A percentile compares a stretch with the other conserved stretches of the same genome.
Evolutionary conservation across 1,140 invertebrate species (phyloP).

Genomic region (Pararge aegeria): DNA sequence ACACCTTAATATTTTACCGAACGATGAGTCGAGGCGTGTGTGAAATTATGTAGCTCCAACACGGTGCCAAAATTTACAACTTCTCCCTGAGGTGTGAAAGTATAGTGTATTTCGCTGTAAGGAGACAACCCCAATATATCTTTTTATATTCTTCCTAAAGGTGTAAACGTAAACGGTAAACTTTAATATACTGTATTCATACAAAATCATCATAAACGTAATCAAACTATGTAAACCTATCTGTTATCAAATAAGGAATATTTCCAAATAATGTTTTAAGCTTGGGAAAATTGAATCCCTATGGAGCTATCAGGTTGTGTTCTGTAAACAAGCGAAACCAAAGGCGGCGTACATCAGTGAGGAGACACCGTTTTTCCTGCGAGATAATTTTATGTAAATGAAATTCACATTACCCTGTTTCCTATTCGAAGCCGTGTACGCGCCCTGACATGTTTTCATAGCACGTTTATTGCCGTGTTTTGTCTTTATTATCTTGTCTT

Average conservation of each 20-base stretch:
- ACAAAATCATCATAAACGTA: no score
- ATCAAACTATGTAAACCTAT: no score
- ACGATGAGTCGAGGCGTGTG: slow-evolving; percentile 73
- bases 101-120: slow-evolving; percentile 30
- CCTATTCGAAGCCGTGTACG: slow-evolving; percentile 48
- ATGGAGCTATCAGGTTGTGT: slow-evolving; percentile 47
- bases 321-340: slow-evolving; percentile 54
- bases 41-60: slow-evolving; percentile 67
- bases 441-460: slow-evolving; percentile 57
- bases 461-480: slow-evolving; percentile 62
- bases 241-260: neutral
- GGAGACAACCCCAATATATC: slow-evolving; percentile 19
- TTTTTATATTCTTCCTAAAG: slow-evolving; percentile 11
- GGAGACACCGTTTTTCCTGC: slow-evolving; percentile 50
- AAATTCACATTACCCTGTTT: slow-evolving; percentile 71
- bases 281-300: slow-evolving; percentile 42
- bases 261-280: neutral
- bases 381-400: slow-evolving; percentile 76
- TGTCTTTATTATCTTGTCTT: slow-evolving; percentile 62
- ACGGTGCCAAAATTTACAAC: slow-evolving; percentile 58
- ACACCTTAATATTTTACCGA: slow-evolving; percentile 71
- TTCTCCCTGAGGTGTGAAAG: slow-evolving; percentile 42
- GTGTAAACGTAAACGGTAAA: neutral
- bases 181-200: neutral
- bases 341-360: slow-evolving; percentile 38